phyloP scores from a whole-genome alignment of 2,797 vertebrate species.

The Xerus rutilus region DNA sequence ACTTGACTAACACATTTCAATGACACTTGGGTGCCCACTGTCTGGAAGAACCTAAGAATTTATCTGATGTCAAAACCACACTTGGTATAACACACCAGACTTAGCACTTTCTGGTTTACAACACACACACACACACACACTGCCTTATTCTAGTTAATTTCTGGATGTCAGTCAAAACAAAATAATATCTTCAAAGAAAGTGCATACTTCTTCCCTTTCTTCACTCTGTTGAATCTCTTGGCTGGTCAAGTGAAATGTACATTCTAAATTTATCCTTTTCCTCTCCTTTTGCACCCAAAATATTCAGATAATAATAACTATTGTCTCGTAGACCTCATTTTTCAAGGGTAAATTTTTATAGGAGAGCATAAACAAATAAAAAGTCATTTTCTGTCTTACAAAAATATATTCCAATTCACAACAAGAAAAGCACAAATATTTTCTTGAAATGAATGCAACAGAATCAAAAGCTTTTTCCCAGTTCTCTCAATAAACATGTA shows the following conservation, averaged over 20 bases:
- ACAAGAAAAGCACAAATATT: slow-evolving; percentile 1
- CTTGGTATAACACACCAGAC: not conserved
- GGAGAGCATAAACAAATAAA: not conserved
- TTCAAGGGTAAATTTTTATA: not conserved
- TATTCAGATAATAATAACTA: not conserved
- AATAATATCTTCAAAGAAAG: not conserved
- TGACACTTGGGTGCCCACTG: not conserved
- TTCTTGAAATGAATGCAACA: slow-evolving; percentile 19
- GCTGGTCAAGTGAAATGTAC: not conserved
- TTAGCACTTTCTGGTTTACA: not conserved
- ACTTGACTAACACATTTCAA: not conserved
- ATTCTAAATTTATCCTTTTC: not conserved
- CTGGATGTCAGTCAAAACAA: not conserved
- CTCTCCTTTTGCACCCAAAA: not conserved
- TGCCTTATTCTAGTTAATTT: not conserved
- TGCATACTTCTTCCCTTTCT: not conserved
- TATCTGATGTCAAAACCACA: not conserved
- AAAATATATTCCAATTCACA: not conserved
- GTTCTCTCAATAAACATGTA: not conserved
- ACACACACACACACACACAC: not conserved
- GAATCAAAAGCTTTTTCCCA: not conserved
- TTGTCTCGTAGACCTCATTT: not conserved
- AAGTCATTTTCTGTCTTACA: not conserved
- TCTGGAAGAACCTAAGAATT: not conserved
- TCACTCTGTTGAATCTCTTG: not conserved